Conservation (phyloP, 1,140 invertebrate genomes). For the Heliothis virescens region DNA sequence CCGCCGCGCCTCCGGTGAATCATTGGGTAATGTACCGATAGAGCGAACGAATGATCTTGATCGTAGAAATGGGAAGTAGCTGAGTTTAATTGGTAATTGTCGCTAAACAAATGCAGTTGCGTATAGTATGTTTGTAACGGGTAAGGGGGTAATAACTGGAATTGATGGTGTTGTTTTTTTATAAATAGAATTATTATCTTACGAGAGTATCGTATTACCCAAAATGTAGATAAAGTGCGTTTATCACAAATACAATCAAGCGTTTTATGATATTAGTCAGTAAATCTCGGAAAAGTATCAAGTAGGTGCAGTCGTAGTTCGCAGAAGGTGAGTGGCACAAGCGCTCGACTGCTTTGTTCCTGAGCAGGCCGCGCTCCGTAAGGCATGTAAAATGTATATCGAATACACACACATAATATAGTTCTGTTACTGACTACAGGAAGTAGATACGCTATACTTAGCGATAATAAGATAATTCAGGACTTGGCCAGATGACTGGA, state of each 20-base stretch:
- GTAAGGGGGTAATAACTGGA: no score
- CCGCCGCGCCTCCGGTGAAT: slow-evolving; percentile 74
- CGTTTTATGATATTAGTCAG: no score
- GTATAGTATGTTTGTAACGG: no score
- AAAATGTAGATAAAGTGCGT: no score
- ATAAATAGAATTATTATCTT: no score
- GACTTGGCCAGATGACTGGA: no score
- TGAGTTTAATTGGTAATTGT: not conserved
- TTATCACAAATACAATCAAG: no score
- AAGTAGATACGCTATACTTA: not conserved
- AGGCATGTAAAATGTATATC: slow-evolving; percentile 15
- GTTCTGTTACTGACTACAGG: slow-evolving; percentile 13
- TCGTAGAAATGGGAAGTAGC: slow-evolving; percentile 45
- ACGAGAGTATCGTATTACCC: no score
- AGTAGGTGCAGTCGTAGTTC: slow-evolving; percentile 12
- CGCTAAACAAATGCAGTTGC: no score
- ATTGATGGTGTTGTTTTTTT: no score
- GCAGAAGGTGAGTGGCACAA: slow-evolving; percentile 74
- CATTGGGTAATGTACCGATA: slow-evolving; percentile 71
- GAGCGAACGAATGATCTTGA: slow-evolving; percentile 50
- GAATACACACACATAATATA: slow-evolving; percentile 4
- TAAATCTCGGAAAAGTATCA: slow-evolving; percentile 37
- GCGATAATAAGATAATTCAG: no score
- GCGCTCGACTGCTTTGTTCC: slow-evolving; percentile 73
- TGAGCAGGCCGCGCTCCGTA: slow-evolving; percentile 64